These are phyloP conservation scores for Malurus splendens DNA, from an alignment of 2,797 vertebrate genomes.

Conservation along the genomic window DNA sequence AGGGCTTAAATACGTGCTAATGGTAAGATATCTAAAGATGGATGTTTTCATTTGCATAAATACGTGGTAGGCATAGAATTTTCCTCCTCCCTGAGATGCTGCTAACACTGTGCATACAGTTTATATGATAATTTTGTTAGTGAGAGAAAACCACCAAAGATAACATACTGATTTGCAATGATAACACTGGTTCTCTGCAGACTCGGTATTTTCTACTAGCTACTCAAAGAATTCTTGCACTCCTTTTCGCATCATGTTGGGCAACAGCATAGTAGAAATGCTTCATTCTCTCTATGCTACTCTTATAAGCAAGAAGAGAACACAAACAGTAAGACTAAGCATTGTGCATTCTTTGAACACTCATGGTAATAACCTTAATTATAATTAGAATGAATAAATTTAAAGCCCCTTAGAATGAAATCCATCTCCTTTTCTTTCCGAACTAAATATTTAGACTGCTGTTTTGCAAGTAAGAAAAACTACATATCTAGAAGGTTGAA, in stretches of 20 bases:
- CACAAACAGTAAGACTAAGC: not conserved
- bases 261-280: not conserved
- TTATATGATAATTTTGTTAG: not conserved
- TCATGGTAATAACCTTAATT: not conserved
- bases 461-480: not conserved
- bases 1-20: not conserved
- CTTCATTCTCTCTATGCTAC: not conserved
- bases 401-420: not conserved
- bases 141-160: not conserved
- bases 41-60: slow-evolving; percentile 28
- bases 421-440: not conserved
- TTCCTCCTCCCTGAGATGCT: not conserved
- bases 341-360: not conserved
- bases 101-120: not conserved
- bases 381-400: not conserved
- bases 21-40: not conserved
- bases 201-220: not conserved
- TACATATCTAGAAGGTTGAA: not conserved
- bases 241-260: not conserved
- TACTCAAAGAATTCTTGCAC: not conserved
- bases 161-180: not conserved
- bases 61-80: not conserved
- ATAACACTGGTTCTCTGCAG: not conserved
- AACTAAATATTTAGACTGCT: slow-evolving; percentile 16
- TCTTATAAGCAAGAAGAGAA: not conserved